Conservation (phyloP, 2,888 invertebrate genomes). For the Monopis laevigella region DNA sequence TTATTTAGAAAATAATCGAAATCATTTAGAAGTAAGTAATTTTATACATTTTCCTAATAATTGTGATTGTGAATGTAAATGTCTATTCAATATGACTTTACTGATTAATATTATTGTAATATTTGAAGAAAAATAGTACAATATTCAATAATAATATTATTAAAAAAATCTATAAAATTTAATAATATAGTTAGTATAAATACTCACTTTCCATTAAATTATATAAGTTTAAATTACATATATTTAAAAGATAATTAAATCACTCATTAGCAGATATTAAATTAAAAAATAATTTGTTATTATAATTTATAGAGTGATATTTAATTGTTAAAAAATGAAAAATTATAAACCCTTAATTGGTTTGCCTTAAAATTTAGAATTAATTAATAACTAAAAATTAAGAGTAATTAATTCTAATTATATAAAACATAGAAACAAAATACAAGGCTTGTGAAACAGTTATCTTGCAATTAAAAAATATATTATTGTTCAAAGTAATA, state of each 20-base stretch:
- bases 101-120: too few species aligned
- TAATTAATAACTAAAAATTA: too few species aligned
- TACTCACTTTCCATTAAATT: not conserved
- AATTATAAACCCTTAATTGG: not conserved
- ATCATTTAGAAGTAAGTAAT: not conserved
- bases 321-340: not conserved
- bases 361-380: not conserved
- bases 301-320: too few species aligned
- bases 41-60: constrained; percentile 4
- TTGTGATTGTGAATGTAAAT: constrained; percentile 3
- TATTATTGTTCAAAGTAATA: too few species aligned
- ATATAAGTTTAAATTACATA: not conserved
- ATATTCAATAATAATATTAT: not conserved
- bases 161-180: not conserved
- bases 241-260: not conserved
- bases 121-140: too few species aligned
- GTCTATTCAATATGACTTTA: too few species aligned
- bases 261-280: too few species aligned
- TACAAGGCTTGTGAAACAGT: too few species aligned
- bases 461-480: too few species aligned
- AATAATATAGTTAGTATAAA: not conserved
- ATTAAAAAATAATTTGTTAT: too few species aligned
- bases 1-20: not conserved
- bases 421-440: not conserved
- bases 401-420: too few species aligned